These are phyloP conservation scores for Tetramorium alpestre DNA, from an alignment of 1,140 invertebrate species.

Conservation along the genomic window DNA sequence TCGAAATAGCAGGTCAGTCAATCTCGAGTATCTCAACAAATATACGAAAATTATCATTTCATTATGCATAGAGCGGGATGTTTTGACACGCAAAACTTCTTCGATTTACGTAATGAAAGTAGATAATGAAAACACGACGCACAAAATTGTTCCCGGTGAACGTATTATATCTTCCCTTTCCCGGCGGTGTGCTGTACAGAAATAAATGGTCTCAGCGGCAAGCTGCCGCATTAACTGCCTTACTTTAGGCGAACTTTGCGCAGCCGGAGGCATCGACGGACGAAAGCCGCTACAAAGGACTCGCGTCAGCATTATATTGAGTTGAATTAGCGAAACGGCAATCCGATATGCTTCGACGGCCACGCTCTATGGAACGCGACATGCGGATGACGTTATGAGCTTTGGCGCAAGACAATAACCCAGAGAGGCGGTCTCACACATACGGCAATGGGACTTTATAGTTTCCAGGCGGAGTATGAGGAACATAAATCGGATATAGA, in stretches of 20 bases:
- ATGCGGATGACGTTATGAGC: neutral
- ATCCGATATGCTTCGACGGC: neutral
- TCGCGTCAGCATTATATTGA: conserved; percentile 1
- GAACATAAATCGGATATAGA: conserved; percentile 47
- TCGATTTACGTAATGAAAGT: conserved; percentile 21
- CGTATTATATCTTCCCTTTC: conserved; percentile 8
- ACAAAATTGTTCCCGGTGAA: neutral
- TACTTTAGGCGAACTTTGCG: conserved; percentile 22
- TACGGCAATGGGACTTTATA: conserved; percentile 26
- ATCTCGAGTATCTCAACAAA: neutral
- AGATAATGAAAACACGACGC: conserved; percentile 21
- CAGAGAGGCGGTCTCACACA: neutral
- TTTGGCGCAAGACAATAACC: conserved; percentile 33
- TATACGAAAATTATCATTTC: conserved; percentile 15
- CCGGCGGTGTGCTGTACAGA: neutral
- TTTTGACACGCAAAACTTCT: conserved; percentile 1
- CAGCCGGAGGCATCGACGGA: neutral
- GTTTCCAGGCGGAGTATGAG: conserved; percentile 20
- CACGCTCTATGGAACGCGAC: neutral
- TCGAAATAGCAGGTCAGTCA: neutral
- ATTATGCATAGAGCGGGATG: conserved; percentile 1
- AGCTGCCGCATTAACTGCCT: neutral
- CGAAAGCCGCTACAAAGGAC: neutral
- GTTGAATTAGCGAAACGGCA: conserved; percentile 26
- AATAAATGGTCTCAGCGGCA: conserved; percentile 8